phyloP scores from a whole-genome alignment of 1,140 invertebrate species.

The Ostrea denselamellosa region DNA sequence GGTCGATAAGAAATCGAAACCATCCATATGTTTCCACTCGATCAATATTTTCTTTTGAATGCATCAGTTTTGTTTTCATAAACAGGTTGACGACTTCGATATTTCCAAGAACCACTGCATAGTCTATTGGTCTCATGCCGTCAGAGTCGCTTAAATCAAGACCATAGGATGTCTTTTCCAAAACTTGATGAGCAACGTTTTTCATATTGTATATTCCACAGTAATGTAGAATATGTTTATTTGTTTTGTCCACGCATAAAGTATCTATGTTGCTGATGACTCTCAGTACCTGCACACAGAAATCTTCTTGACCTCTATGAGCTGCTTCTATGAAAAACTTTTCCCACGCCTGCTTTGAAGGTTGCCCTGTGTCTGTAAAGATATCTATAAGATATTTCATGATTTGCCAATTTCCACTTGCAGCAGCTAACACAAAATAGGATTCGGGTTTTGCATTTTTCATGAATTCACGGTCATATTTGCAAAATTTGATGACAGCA shows the following conservation, averaged over 20 bases:
- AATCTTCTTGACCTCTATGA: slow-evolving; percentile 39
- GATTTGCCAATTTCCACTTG: background rate
- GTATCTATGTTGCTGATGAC: background rate
- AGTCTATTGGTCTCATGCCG: slow-evolving; percentile 45
- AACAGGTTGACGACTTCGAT: slow-evolving; percentile 5
- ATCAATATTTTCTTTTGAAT: slow-evolving; percentile 11
- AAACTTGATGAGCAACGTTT: background rate
- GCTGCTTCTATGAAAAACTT: slow-evolving; percentile 30
- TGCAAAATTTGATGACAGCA: slow-evolving; percentile 40
- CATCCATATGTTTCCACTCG: slow-evolving; percentile 19
- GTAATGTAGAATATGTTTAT: slow-evolving; percentile 47
- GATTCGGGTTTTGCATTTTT: background rate
- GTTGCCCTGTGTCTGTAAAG: background rate
- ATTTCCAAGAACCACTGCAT: slow-evolving; percentile 7
- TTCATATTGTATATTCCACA: slow-evolving; percentile 35
- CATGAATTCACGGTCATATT: slow-evolving; percentile 40
- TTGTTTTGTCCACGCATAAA: background rate
- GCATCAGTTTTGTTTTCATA: background rate
- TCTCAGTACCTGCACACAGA: slow-evolving; percentile 35
- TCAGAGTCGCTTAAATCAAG: background rate
- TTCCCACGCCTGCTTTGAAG: background rate
- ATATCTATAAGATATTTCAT: background rate
- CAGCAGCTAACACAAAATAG: slow-evolving; percentile 7
- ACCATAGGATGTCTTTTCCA: background rate
- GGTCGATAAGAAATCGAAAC: background rate